Evolutionary conservation across 2,797 vertebrate species (phyloP), one percentile per base, ranked within the genome.

Genomic region (Hipposideros larvatus): DNA sequence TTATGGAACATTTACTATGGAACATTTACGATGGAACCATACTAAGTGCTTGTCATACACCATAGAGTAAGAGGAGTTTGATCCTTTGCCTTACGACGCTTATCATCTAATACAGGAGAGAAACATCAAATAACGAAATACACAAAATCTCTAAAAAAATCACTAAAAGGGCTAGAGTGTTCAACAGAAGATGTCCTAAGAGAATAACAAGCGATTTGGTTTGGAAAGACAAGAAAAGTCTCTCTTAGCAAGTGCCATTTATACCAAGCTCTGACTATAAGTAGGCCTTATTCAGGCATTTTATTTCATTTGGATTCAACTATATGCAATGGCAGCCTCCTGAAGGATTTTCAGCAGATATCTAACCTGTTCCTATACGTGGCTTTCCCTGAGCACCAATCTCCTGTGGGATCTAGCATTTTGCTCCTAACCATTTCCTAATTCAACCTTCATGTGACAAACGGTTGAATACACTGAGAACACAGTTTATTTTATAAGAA

Each of bases 241-340:
- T 80, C 66, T 91, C 74, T 70, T 65, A 87, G 53, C 55, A 88
- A 87, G 24, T 77, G 82, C 61, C 48, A 91, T 95, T 95, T 73
- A 91, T 83, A 61, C 37, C 48, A 84, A 84, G 37, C 95, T 87
- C 65, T 84, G 51, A 79, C 61, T 77, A 68, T 61, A 73, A 79
- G 41, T 53, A 43, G 59, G 15, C 7, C 31, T 90, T 93, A 70
- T 75, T 63, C 22, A 26, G 43, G 34, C 82, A 51, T 68, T 85
- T 43, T 46, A 41, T 77, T 96, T 90, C 57, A 59, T 90, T 95
- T 79, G 77, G 70, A 71, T 89, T 87, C 65, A 57, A 31, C 21
- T 71, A 90, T 90, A 70, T 87, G 16, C 24, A 85, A 65, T 71
- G 80, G 41, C 19, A 41, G 83, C 65, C 55, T 41, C 66, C n/a